A percentile compares a stretch with the other conserved stretches of the same genome.
Evolutionary conservation across 2,113 vertebrate genomes (phyloP).

Genomic region (Cacatua alba): DNA sequence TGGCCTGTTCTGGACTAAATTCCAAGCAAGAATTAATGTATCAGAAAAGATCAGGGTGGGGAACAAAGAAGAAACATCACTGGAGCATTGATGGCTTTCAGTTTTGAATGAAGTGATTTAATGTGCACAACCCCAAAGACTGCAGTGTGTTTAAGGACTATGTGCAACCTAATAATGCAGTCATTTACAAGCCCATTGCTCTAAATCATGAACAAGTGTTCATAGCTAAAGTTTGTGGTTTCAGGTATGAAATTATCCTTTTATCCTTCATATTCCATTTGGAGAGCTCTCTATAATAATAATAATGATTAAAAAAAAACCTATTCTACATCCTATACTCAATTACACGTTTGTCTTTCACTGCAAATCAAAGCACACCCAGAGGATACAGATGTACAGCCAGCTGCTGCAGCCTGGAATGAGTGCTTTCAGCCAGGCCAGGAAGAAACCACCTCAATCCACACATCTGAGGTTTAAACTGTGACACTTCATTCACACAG

Average conservation of each 20-base stretch:
- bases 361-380: not conserved
- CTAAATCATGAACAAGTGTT: not conserved
- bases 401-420: not conserved
- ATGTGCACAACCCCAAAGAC: not conserved
- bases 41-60: not conserved
- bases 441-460: not conserved
- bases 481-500: not conserved
- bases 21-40: not conserved
- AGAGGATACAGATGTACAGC: not conserved
- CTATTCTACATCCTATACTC: not conserved
- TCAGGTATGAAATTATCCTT: not conserved
- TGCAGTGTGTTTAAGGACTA: not conserved
- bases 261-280: not conserved
- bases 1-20: not conserved
- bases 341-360: not conserved
- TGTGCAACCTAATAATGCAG: not conserved
- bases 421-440: not conserved
- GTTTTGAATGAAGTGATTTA: not conserved
- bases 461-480: fast-evolving
- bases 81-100: too few relatives aligned
- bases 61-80: not conserved
- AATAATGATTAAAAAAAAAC: not conserved
- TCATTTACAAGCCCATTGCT: not conserved
- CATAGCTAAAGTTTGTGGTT: not conserved
- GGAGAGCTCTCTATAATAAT: not conserved